Conservation (phyloP, 92 coral and sea anemone species). For the Zoanthus sociatus region DNA sequence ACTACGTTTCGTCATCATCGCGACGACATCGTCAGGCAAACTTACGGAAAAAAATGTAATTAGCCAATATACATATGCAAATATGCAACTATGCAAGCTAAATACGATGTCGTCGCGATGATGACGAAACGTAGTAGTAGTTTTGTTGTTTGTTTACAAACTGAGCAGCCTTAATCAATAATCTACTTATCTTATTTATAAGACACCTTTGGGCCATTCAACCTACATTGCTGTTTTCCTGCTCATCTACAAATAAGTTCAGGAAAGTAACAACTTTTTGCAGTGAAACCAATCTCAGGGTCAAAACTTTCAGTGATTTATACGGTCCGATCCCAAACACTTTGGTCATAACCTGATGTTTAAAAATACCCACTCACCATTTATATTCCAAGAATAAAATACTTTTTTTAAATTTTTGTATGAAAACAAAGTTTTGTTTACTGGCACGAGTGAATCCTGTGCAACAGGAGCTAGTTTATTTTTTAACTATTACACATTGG, state of each 20-base stretch:
- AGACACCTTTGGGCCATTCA: no score
- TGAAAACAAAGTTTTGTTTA: conserved; percentile 13
- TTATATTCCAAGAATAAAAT: conserved; percentile 16
- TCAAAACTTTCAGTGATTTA: not conserved
- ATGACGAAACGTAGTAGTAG: no score
- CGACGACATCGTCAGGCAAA: no score
- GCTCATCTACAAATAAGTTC: conserved; percentile 1
- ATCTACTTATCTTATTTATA: no score
- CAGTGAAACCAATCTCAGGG: conserved; percentile 7
- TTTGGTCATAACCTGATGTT: not conserved
- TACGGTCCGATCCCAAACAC: conserved; percentile 13
- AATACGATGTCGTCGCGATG: no score
- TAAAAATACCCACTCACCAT: not conserved
- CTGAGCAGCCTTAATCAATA: no score
- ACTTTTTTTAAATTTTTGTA: not conserved
- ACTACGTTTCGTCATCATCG: no score
- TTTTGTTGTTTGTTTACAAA: no score
- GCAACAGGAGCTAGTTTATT: not conserved
- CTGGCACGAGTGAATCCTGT: conserved; percentile 17
- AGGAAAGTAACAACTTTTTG: not conserved
- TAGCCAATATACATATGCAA: no score
- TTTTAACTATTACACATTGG: not conserved
- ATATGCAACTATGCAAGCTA: no score
- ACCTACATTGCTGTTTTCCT: not conserved
- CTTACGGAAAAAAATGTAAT: no score